Conservation (phyloP, 2,797 vertebrate species). For the Crocidura indochinensis region DNA sequence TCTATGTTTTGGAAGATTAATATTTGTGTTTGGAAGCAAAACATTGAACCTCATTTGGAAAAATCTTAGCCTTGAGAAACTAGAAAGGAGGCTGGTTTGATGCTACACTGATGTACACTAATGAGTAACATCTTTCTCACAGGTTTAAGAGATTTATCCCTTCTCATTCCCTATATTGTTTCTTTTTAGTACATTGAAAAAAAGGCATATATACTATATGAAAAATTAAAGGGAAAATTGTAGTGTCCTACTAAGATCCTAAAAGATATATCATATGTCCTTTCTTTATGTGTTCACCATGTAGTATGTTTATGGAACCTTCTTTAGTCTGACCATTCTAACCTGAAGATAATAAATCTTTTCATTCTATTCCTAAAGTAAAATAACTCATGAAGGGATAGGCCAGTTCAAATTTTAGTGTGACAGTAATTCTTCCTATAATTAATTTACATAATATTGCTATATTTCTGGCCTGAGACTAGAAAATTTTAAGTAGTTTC, state of each 20-base stretch:
- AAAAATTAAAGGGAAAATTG: neutral
- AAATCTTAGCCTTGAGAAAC: neutral
- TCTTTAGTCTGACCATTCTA: neutral
- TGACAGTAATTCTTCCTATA: neutral
- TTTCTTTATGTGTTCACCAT: neutral
- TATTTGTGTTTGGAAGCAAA: too few species aligned
- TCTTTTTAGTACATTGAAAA: conserved; percentile 4
- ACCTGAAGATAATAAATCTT: conserved; percentile 1
- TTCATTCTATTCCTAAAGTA: neutral
- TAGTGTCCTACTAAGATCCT: neutral
- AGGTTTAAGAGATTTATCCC: neutral
- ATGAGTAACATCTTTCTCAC: neutral
- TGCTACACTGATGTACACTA: neutral
- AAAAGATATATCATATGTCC: neutral
- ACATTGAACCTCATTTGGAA: neutral
- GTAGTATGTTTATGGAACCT: neutral
- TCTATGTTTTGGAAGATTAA: too few species aligned
- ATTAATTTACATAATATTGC: neutral
- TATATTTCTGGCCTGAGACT: neutral
- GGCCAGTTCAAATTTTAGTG: neutral
- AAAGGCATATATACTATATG: neutral
- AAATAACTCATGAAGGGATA: neutral
- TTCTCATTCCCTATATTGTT: neutral
- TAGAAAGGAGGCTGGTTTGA: neutral
- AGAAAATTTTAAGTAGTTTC: neutral